These are phyloP conservation scores for Mohoua ochrocephala DNA, from an alignment of 2,113 vertebrate genomes.

Conservation along the genomic window DNA sequence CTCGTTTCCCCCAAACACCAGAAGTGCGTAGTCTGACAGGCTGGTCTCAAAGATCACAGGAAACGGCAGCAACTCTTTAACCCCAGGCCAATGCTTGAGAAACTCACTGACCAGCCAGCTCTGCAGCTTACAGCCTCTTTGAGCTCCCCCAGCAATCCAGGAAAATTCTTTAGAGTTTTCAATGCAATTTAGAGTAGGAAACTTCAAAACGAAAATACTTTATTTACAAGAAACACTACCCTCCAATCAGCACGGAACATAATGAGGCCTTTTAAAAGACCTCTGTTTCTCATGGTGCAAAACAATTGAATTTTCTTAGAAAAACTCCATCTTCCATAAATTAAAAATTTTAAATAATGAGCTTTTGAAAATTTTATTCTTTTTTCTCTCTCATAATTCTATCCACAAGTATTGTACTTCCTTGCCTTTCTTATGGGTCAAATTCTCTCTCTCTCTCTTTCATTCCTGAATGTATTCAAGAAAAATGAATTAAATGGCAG, in stretches of 20 bases:
- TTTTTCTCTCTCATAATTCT: neutral
- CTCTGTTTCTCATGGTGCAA: neutral
- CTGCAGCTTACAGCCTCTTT: neutral
- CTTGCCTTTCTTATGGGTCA: neutral
- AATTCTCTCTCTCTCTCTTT: neutral
- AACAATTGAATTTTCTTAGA: neutral
- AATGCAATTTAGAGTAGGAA: neutral
- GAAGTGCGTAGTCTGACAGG: neutral
- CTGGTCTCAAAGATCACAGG: neutral
- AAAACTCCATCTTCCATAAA: neutral
- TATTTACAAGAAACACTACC: neutral
- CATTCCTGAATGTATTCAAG: neutral
- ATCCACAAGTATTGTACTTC: neutral
- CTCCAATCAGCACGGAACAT: neutral
- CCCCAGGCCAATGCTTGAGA: neutral
- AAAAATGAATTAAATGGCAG: neutral
- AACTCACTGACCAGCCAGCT: neutral
- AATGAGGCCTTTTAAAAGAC: neutral
- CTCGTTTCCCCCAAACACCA: neutral
- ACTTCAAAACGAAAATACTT: neutral
- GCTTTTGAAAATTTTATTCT: neutral
- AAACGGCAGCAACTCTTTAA: neutral
- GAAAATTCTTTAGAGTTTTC: neutral
- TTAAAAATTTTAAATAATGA: neutral
- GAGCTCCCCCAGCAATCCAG: neutral